Evolutionary conservation across 2,113 vertebrate genomes (phyloP), one percentile per base, ranked within the genome.

Genomic region (Ardeotis arabs): DNA sequence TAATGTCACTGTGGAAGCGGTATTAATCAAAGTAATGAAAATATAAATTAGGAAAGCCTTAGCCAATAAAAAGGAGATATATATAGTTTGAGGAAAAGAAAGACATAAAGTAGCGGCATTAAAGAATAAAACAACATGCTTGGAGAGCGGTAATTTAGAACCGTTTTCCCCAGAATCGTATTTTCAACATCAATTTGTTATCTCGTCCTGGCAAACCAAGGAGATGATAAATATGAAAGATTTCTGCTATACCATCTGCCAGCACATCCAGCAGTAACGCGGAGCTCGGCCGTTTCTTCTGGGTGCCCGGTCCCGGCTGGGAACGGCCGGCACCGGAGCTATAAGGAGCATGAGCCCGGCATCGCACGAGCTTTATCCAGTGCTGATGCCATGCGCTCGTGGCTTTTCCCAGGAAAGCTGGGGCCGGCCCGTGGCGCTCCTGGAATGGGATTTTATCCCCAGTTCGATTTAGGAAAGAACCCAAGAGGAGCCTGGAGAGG

Each of bases 1-100:
- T 62, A 70, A 89, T 15, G 81, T 70, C 78, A 44, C 24, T 14
- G 53, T 47, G 63, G 88, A 47, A 6, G 77, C 14, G 8, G 81
- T 33, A 67, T 93, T 60, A 89, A 89, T 94, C 90, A 89, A 91
- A 81, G 93, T 87, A 89, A 95, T 84, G 90, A 87, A 84, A 89
- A 87, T 53, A 91, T 94, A 94, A 93, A 95, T 95, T 87, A 91
- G 82, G 77, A 17, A 62, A 77, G 88, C 78, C 85, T 39, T 18
- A 66, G 94, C 87, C 81, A 73, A 87, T 93, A 94, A 93, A 96
- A 56, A 60, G 96, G 92, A 41, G 76, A 93, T 89, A 95, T 69
- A 91, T 69, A 69, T 35, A 62, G 63, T 80, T 74, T 47, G 82
- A 66, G 41, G 73, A 58, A 49, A 90, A 89, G 81, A 39, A 91